Conservation (phyloP, 2,888 invertebrate genomes). For the Hofmannophila pseudospretella region DNA sequence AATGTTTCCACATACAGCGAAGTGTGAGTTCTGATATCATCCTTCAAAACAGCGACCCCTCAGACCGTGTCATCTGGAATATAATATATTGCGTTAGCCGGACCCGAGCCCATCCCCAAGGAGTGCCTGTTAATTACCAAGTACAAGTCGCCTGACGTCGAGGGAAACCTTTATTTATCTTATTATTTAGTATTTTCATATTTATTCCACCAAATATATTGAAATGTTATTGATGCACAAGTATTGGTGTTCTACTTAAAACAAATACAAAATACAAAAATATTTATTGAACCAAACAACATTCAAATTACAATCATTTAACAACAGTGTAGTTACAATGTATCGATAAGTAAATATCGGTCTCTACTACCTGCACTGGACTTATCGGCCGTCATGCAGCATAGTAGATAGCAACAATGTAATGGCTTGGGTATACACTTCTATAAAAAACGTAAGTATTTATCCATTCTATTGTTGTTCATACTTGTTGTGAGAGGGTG, state of each 20-base stretch:
- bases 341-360: too few species aligned
- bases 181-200: slow-evolving; percentile 5
- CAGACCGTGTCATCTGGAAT: slow-evolving; percentile 63
- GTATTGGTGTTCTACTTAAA: not conserved
- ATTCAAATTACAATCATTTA: too few species aligned
- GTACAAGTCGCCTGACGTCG: slow-evolving; percentile 71
- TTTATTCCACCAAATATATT: not conserved
- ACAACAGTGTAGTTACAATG: too few species aligned
- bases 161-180: slow-evolving; percentile 53
- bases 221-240: too few species aligned
- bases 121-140: slow-evolving; percentile 80
- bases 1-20: slow-evolving; percentile 28
- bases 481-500: too few species aligned
- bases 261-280: too few species aligned
- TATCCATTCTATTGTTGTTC: not conserved
- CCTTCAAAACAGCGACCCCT: slow-evolving; percentile 61
- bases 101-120: slow-evolving; percentile 65
- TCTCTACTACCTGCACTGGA: too few species aligned
- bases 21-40: slow-evolving; percentile 57
- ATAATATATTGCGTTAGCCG: slow-evolving; percentile 69
- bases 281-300: too few species aligned
- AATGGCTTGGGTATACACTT: too few species aligned
- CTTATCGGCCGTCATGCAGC: too few species aligned
- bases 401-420: too few species aligned
- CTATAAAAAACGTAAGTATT: too few species aligned